Evolutionary conservation across 2,797 vertebrate genomes (phyloP), one percentile per base, ranked within the genome.

Genomic region (Sebastes trivittatus): DNA sequence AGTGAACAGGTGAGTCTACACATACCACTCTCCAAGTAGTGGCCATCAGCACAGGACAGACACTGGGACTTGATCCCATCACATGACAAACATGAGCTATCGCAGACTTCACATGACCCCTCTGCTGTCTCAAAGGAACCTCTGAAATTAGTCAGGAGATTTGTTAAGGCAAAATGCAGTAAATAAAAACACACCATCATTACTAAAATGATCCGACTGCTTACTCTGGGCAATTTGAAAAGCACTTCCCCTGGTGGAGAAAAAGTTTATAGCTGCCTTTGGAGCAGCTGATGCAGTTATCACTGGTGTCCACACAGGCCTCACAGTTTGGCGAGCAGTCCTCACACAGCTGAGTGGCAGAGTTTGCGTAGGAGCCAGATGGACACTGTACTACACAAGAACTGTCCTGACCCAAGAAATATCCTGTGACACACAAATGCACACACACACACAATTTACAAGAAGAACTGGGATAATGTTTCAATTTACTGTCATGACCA

Each of bases 181-280:
- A 29, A 54, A 52, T 3, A 58, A 16, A 22, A 10, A 11, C 14
- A 64, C 38, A 34, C 7, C 7, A 16, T 30, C 63, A 9, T 2
- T 6, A 0, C 20, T 32, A 27, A 62, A 11, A 20, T 72, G 5
- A 9, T 61, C 14, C 2, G 30, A 7, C 2, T 54, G 75, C 96
- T 96, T 90, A 97, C 96, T 96, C 96, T n/a, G 96, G 96, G 75
- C 96, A 97, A 69, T 95, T 92, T 1, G 94, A 95, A 94, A 93
- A 96, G 86, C 96, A 96, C 27, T 72, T 92, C 14, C 96, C 95
- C 91, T 94, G 90, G 83, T 96, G 94, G 29, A 96, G 94, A 74
- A 96, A 95, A 14, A 95, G 94, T 61, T 89, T 92, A 72, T 93
- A 93, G 61, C 87, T 85, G 73, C 88, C 87, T 61, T 82, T 92